Evolutionary conservation across 1,140 invertebrate genomes (phyloP).

Genomic region (Steinernema feltiae): DNA sequence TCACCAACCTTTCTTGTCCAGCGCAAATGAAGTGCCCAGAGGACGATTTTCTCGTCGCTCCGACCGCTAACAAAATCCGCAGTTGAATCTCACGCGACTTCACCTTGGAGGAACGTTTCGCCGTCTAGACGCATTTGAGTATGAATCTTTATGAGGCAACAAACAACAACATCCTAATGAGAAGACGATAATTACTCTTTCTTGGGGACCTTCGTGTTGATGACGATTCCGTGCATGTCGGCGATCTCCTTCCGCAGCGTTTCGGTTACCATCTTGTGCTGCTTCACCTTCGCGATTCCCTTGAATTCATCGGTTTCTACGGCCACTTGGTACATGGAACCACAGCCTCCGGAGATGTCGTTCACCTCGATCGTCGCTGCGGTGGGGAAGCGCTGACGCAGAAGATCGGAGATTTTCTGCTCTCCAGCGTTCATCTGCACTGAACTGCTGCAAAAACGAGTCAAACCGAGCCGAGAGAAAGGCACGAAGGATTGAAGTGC

Average conservation of each 20-base stretch:
- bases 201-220: constrained; percentile 29
- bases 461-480: not conserved
- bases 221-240: constrained; percentile 36
- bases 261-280: constrained; percentile 38
- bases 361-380: not conserved
- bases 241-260: constrained; percentile 33
- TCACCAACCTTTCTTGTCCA: too few species aligned
- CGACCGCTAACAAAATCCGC: too few species aligned
- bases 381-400: not conserved
- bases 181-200: not conserved
- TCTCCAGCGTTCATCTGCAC: not conserved
- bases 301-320: constrained; percentile 31
- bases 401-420: not conserved
- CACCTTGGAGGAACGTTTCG: too few species aligned
- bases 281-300: constrained; percentile 34
- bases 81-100: too few species aligned
- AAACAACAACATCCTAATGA: not conserved
- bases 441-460: not conserved
- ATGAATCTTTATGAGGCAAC: not conserved
- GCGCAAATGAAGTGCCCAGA: too few species aligned
- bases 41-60: too few species aligned
- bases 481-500: not conserved
- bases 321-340: constrained; percentile 37
- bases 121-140: too few species aligned
- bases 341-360: constrained; percentile 29